Conservation (phyloP, 2,113 vertebrate species). For the Ceyx margarethae region DNA sequence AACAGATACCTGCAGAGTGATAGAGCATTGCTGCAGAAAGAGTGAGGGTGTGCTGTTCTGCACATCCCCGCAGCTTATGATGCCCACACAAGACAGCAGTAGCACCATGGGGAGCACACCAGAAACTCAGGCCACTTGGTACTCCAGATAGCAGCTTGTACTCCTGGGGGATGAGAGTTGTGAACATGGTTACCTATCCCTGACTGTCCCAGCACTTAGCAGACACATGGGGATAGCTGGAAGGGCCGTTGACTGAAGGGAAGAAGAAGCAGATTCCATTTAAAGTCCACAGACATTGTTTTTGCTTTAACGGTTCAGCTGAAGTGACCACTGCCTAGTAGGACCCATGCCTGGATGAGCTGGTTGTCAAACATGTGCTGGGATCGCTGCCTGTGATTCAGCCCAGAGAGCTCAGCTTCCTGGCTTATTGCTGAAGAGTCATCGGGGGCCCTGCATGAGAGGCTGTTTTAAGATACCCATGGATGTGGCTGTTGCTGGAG, state of each 20-base stretch:
- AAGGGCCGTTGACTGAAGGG: not conserved
- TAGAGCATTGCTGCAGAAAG: not conserved
- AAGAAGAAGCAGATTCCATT: not conserved
- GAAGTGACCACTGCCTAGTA: not conserved
- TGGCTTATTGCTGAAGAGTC: not conserved
- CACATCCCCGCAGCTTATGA: rapidly evolving
- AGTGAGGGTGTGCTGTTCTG: not conserved
- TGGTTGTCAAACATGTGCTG: not conserved
- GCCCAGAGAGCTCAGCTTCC: not conserved
- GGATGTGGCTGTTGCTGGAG: not conserved
- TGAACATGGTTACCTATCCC: not conserved
- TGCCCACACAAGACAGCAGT: not conserved
- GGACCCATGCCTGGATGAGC: not conserved
- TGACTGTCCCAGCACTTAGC: not conserved
- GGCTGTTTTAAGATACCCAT: not conserved
- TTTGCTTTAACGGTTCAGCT: not conserved
- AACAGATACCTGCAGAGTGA: not conserved
- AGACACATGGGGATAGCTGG: not conserved
- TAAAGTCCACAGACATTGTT: not conserved
- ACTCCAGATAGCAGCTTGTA: not conserved
- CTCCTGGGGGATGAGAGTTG: not conserved
- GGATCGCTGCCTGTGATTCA: not conserved
- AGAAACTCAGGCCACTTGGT: not conserved
- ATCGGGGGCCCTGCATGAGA: not conserved
- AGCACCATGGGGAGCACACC: not conserved